Evolutionary conservation across 2,888 invertebrate species (phyloP), one percentile per base, ranked within the genome.

Genomic region (Cerceris ruficornis): DNA sequence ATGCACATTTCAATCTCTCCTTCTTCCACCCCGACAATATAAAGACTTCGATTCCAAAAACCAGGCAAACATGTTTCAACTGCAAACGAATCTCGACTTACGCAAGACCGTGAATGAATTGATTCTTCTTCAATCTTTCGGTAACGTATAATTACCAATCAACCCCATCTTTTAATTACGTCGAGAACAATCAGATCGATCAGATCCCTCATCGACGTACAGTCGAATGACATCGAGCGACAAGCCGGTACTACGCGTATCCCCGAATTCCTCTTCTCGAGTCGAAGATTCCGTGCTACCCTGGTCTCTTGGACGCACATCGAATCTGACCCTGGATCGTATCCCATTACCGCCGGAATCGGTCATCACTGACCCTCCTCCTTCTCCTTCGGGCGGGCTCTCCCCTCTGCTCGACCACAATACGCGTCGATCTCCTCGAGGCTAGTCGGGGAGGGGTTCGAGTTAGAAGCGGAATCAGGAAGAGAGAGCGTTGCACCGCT

Each of bases 401-500:
- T 28, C 7, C 59, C 60, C 46, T 42, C 28, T 52, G 54, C 60
- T 59, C 58, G 67, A 50, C 64, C 80, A 65, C 75, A 67, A 69
- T 77, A 69, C 70, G 62, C 75, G 74, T 64, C 67, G 59, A 69
- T 79, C 69, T 65, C 64, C 58, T 65, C 74, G 62, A 52, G 41
- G 42, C 46, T 43, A 73, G 17, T 43, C 68, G 64, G 39, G 66
- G 62, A 60, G 65, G 66, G 74, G 76, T 70, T 67, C 70, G 80
- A 65, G 68, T 72, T 75, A 80, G 84, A 86, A 87, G 84, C 86
- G 90, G 88, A 89, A 90, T 90, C 88, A 90, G 90, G 90, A 90
- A 91, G 90, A 91, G 89, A 90, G 90, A 91, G 87, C 90, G 89
- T 91, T 91, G 91, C 88, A 91, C 90, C 85, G 88, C 78, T 79